Conservation (phyloP, 2,888 invertebrate genomes). For the Rhynchonema sp. region DNA sequence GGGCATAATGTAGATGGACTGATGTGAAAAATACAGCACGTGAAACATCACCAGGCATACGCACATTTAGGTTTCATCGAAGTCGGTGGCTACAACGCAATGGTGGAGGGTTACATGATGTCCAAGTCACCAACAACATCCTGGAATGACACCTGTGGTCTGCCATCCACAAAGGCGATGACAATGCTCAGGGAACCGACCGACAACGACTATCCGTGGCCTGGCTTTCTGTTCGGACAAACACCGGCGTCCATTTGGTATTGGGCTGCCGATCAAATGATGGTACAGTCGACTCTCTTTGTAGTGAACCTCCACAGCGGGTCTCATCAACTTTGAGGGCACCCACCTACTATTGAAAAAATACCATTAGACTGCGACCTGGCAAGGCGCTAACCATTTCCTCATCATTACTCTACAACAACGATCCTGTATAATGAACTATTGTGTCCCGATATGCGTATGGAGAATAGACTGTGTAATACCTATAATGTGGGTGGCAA, state of each 20-base stretch:
- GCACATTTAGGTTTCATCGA: slow-evolving; percentile 29
- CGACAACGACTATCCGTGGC: slow-evolving; percentile 36
- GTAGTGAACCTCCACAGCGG: too few species aligned
- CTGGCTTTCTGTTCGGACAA: slow-evolving; percentile 36
- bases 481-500: neutral
- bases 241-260: slow-evolving; percentile 38
- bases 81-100: slow-evolving; percentile 31
- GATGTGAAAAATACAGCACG: too few species aligned
- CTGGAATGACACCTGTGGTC: neutral
- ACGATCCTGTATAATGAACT: too few species aligned
- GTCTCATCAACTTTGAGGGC: too few species aligned
- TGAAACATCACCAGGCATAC: neutral
- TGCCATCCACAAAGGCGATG: neutral
- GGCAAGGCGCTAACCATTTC: too few species aligned
- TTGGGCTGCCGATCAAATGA: slow-evolving; percentile 35
- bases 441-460: too few species aligned
- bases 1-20: too few species aligned
- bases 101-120: slow-evolving; percentile 28
- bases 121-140: slow-evolving; percentile 27
- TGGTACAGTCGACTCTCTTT: too few species aligned
- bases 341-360: too few species aligned
- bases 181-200: neutral
- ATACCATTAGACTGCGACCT: too few species aligned
- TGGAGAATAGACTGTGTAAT: too few species aligned
- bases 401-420: too few species aligned